phyloP scores from a whole-genome alignment of 2,797 vertebrate species.

The Pristis pectinata region DNA sequence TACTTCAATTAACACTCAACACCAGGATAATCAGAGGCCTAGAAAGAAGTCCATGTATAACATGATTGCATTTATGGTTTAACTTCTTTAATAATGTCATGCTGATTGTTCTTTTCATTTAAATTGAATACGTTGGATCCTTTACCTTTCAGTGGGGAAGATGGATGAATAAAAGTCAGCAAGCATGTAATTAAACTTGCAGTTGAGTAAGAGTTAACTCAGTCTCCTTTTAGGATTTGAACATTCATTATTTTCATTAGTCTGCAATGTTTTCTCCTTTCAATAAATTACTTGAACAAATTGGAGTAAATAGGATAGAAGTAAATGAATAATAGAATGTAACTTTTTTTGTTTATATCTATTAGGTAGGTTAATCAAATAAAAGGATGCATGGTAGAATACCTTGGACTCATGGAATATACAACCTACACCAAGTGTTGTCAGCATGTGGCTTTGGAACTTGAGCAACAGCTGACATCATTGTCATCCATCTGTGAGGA shows the following conservation, averaged over 20 bases:
- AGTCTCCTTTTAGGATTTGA: background rate
- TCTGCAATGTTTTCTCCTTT: background rate
- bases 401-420: too few relatives aligned
- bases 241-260: background rate
- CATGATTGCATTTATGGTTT: background rate
- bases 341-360: too few relatives aligned
- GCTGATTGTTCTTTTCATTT: background rate
- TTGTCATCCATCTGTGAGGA: too few relatives aligned
- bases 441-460: too few relatives aligned
- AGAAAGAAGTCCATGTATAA: background rate
- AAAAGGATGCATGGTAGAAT: too few relatives aligned
- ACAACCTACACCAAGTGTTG: too few relatives aligned
- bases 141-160: background rate
- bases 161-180: background rate
- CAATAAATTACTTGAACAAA: background rate
- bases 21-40: background rate
- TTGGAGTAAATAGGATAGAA: too few relatives aligned
- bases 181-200: background rate
- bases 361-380: too few relatives aligned
- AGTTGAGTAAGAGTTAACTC: background rate
- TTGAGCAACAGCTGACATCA: too few relatives aligned
- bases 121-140: background rate
- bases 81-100: background rate
- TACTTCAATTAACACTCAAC: background rate
- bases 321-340: too few relatives aligned